A percentile compares a stretch with the other conserved stretches of the same genome.
These are phyloP conservation scores for Channa maculata DNA, from an alignment of 2,113 vertebrate species.

Conservation along the genomic window DNA sequence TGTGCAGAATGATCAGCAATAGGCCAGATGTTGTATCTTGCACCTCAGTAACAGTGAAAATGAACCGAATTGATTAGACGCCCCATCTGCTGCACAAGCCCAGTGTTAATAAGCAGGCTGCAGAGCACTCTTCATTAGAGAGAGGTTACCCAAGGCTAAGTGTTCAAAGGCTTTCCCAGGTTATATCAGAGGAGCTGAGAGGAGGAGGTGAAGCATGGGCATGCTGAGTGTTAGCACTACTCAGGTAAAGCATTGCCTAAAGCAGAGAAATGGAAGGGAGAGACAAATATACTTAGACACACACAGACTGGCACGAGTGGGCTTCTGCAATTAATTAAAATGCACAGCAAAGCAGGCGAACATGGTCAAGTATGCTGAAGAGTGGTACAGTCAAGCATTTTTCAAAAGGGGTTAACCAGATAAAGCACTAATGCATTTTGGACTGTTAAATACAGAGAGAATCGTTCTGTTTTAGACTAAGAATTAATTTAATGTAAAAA, in stretches of 20 bases:
- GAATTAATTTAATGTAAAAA: conserved; percentile 16
- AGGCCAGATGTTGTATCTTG: conserved; percentile 64
- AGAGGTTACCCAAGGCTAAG: conserved; percentile 58
- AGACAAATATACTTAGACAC: not conserved
- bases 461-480: conserved; percentile 6
- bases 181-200: conserved; percentile 43
- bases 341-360: conserved; percentile 6
- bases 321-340: conserved; percentile 48
- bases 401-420: conserved; percentile 29
- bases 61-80: conserved; percentile 62
- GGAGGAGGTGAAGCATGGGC: conserved; percentile 25
- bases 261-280: not conserved
- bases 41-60: conserved; percentile 54
- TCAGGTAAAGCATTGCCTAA: conserved; percentile 7
- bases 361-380: conserved; percentile 49
- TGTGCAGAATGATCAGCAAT: conserved; percentile 58
- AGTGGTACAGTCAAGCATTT: conserved; percentile 35
- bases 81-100: conserved; percentile 62
- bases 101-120: conserved; percentile 59
- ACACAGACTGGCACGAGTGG: conserved; percentile 5
- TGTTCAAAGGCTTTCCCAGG: conserved; percentile 54
- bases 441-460: not conserved
- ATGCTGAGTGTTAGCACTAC: conserved; percentile 5
- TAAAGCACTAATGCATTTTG: conserved; percentile 36
- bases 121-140: conserved; percentile 51